Evolutionary conservation across 2,797 vertebrate species (phyloP), one percentile per base, ranked within the genome.

Genomic region (Gadopsis bispinosus): DNA sequence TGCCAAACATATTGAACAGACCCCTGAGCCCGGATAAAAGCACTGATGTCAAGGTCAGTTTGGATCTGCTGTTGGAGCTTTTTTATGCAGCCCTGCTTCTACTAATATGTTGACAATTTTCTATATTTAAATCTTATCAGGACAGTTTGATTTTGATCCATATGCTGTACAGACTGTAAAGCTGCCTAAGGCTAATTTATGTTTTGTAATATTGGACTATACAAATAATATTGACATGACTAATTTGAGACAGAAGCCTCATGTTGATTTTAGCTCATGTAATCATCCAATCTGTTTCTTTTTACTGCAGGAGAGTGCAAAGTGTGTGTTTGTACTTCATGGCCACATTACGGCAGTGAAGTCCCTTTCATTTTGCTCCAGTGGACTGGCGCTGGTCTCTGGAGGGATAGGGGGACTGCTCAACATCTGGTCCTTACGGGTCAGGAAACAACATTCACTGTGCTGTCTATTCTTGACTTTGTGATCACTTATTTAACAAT

Each of bases 341-440:
- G 95, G 95, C 20, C 95, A 96, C 90, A 95, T 96, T 69, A 95
- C 94, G 0, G 95, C 95, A 0, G 95, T 96, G 75, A 96, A 94
- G 89, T 94, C 93, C 0, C 85, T 96, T 48, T 95, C 95, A 7
- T 96, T 96, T 84, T 96, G 94, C 83, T 88, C 94, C 65, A 92
- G 89, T 63, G 96, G 96, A 41, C 82, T 96, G 80, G 93, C 91
- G 11, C 88, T 96, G 68, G 92, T 95, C 45, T 95, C 96, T 61
- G 96, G 96, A 65, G 96, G 95, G 65, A 95, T 95, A 1, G 95
- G 95, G 7, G 95, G 96, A 3, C 88, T 96, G 67, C 94, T 96
- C 60, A 96, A 96, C 88, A 92, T 96, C 89, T 96, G 96, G 96
- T 96, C 96, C 79, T 88, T 96, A 67, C 93, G 93, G 91, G 96